Base-by-base conservation (phyloP, 1,140 invertebrate species). In the Cataglyphis hispanica region DNA sequence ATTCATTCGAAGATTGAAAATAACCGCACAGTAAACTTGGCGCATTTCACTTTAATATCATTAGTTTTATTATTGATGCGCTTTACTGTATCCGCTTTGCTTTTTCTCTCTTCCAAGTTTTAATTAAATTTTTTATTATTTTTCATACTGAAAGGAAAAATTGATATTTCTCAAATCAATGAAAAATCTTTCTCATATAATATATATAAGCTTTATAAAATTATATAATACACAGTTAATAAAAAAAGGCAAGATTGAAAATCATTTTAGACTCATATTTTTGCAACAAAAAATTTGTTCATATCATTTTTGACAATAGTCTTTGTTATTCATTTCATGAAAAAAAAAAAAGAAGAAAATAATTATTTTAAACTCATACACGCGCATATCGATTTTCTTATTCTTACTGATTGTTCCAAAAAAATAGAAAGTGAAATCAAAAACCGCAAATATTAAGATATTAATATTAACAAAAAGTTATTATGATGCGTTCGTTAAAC, bases 381-480 rank as follows among this genome's bases (percentile, higher is more conserved):
- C 1, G 2, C 3, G n/a, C 19, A 13, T 25, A 0, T 58, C 31
- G 6, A n/a, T 19, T 16, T 50, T 70, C 19, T 34, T 19, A 72
- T 11, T 43, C 11, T 19, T 34, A 40, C 6, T 27, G 27, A 74
- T 60, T 25, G 56, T 46, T 64, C 34, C 37, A 11, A 64, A 37
- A 77, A 31, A 19, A 64, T 6, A 11, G 64, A 25, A 16, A 43
- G 5, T 37, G 25, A 46, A 46, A 7, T 64, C 13, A 10, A 64
- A 10, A 64, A 64, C 22, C 46, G 46, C 40, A 6, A n/a, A 64
- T 58, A 77, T 10, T 69, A 67, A 80, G 40, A 46, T 43, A 58
- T 80, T 80, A 70, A 70, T 66, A 69, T n/a, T n/a, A n/a, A n/a
- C 19, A 22, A 10, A 69, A 69, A 70, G 27, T 77, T 76, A 43